phyloP scores from a whole-genome alignment of 2,888 invertebrate species.

The Drosophila cognata region DNA sequence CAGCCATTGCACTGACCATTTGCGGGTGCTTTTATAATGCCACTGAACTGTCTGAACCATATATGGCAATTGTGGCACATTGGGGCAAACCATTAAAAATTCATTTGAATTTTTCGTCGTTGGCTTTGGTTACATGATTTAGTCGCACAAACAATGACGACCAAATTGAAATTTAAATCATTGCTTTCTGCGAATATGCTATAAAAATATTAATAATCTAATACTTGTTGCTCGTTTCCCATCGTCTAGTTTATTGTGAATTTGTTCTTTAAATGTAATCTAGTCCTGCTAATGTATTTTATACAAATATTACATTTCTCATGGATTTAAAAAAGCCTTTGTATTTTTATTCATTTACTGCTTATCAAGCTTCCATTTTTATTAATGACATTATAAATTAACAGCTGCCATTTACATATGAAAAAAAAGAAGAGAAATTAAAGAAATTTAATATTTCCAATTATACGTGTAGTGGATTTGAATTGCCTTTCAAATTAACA shows the following conservation, averaged over 20 bases:
- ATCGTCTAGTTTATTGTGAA: not conserved
- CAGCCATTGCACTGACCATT: constrained; percentile 57
- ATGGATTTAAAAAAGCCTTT: not conserved
- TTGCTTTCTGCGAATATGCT: no score
- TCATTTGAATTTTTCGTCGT: not conserved
- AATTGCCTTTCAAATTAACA: not conserved
- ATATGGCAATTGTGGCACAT: constrained; percentile 7
- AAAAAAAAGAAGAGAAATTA: no score
- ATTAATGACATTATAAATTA: not conserved
- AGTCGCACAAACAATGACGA: not conserved
- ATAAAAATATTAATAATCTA: not conserved
- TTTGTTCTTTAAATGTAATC: not conserved
- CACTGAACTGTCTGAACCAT: constrained; percentile 25
- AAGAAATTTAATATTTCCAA: not conserved
- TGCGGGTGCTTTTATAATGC: constrained; percentile 39
- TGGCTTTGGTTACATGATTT: not conserved
- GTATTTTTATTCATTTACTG: not conserved
- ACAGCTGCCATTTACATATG: not conserved
- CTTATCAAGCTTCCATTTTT: not conserved
- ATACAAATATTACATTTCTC: not conserved
- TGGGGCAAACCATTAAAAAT: constrained; percentile 6
- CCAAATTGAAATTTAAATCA: not conserved
- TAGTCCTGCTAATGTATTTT: not conserved
- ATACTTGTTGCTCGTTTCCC: not conserved
- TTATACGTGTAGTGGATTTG: not conserved